Percentiles rank a stretch among this genome's conserved stretches.
These are phyloP conservation scores for Phengaris alcon DNA, from an alignment of 2,888 invertebrate species.

Conservation along the genomic window DNA sequence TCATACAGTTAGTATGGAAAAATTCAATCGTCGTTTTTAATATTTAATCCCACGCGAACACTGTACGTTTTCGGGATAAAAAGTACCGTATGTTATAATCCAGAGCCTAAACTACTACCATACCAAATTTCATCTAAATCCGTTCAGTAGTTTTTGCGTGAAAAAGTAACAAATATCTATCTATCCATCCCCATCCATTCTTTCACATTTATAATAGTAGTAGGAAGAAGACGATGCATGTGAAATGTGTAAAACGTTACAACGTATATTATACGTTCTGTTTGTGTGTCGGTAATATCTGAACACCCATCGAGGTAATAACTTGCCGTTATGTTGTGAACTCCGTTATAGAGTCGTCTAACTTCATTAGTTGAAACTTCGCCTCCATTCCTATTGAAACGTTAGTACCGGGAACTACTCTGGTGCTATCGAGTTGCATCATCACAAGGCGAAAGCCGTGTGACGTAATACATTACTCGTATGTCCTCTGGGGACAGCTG, in stretches of 20 bases:
- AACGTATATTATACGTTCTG: background rate
- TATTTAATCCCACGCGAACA: no score
- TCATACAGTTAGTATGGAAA: no score
- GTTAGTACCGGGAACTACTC: conserved; percentile 15
- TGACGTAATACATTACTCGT: background rate
- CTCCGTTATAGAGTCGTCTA: conserved; percentile 7
- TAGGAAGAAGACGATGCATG: no score
- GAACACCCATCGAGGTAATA: conserved; percentile 5
- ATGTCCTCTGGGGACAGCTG: background rate
- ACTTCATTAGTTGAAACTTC: conserved; percentile 22
- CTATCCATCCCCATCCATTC: no score
- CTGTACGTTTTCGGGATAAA: no score
- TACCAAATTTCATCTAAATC: no score
- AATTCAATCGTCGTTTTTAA: no score
- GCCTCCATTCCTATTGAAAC: conserved; percentile 4
- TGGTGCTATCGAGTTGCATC: background rate
- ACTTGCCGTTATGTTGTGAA: conserved; percentile 23
- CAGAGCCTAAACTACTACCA: no score
- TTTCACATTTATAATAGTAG: no score
- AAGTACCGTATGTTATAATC: no score
- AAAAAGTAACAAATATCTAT: no score
- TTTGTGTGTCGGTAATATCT: background rate
- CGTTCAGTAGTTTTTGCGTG: no score
- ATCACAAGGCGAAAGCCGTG: background rate
- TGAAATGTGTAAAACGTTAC: background rate